phyloP scores from a whole-genome alignment of 2,113 vertebrate genomes.

The Riparia riparia region DNA sequence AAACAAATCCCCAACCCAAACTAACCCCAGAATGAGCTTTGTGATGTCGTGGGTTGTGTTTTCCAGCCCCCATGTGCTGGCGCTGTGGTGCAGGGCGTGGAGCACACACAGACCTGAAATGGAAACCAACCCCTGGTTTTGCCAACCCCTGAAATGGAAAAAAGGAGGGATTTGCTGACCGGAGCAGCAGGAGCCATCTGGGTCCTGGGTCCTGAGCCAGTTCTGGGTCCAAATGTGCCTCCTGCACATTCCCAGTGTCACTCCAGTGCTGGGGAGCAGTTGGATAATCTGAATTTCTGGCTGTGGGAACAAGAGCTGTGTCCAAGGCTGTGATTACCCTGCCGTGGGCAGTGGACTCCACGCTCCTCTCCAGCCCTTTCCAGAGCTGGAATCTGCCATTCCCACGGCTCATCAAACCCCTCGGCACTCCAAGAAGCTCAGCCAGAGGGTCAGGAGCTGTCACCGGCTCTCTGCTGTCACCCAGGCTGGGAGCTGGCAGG shows the following conservation, averaged over 20 bases:
- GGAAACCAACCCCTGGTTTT: background rate
- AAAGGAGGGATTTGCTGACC: background rate
- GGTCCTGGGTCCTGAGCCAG: background rate
- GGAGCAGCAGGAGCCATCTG: background rate
- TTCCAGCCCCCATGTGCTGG: background rate
- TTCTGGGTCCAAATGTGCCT: background rate
- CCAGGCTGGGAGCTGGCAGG: background rate
- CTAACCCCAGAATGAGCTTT: background rate
- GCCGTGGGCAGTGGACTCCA: fast-evolving
- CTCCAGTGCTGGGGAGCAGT: background rate
- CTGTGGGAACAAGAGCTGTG: background rate
- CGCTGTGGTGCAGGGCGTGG: background rate
- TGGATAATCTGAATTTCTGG: constrained; percentile 40
- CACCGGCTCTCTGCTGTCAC: too few relatives aligned
- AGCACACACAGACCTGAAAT: background rate
- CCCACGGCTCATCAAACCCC: fast-evolving
- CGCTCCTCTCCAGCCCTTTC: background rate
- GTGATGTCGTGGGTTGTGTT: background rate
- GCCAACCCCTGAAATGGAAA: background rate
- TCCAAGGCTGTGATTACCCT: background rate
- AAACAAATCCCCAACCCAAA: background rate
- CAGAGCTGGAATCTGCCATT: background rate
- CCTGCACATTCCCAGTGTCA: background rate
- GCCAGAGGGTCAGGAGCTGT: background rate
- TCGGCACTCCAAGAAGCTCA: fast-evolving